Evolutionary conservation across 2,797 vertebrate genomes (phyloP), one percentile per base, ranked within the genome.

Genomic region (Macropus fuliginosus): DNA sequence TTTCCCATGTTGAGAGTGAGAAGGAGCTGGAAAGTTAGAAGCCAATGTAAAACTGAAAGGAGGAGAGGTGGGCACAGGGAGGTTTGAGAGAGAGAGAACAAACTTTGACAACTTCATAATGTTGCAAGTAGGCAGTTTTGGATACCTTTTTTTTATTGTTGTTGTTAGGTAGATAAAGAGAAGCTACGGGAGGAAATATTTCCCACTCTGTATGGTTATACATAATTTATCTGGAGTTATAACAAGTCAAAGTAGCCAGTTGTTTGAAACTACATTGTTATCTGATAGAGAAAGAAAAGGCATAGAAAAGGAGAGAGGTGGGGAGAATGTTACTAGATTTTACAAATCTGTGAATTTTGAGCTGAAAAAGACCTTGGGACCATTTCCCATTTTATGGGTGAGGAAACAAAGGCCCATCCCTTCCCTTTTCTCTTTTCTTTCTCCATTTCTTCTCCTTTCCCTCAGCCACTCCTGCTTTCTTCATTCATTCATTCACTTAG

Each of bases 11-110:
- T 54, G 81, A 40, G 8, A 93, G 28, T 81, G 4, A 46, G 57
- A 92, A 90, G 40, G 74, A 9, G 8, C 8, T 24, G 92, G 54
- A 40, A 91, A 0, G 24, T 1, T 57, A 56, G 46, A 81, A 92
- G 28, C 31, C 54, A 55, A 81, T 46, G 13, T 50, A 50, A 27
- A 10, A 0, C 8, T 46, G 8, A 54, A 91, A 6, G 11, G 24
- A 90, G 46, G 46, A 46, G 13, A 3, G 55, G 10, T 12, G 40
- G 54, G 54, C 9, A 56, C 5, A 28, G 54, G 5, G 24, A 24
- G 8, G 90, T 8, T 13, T 8, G 16, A 29, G 1, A 62, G 11
- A 18, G 0, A 14, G 0, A 5, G 27, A 90, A 10, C 5, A 5
- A 14, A 29, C 9, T 29, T 90, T 74, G 16, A 55, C 5, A 90